Evolutionary conservation across 2,888 invertebrate genomes (phyloP), one percentile per base, ranked within the genome.

Genomic region (Cheiracanthium punctorium): DNA sequence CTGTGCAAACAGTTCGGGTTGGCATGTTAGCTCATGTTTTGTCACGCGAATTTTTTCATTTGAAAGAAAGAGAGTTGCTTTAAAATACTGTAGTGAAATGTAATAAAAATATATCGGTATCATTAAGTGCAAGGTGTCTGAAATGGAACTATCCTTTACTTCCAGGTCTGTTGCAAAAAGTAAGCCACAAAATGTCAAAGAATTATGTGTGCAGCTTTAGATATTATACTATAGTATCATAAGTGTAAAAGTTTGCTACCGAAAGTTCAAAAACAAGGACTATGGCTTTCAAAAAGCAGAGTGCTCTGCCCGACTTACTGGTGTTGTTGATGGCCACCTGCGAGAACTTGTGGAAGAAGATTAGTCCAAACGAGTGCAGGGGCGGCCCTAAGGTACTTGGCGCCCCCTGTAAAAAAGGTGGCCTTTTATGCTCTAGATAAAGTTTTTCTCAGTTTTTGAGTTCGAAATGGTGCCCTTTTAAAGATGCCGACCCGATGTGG

Each of bases 171-270:
- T 17, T 48, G 43, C 43, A 48, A 48, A 48, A 48, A 48, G 17
- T 48, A 5, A 37, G 37, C 5, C 5, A 37, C 37, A 37, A 12
- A 37, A 37, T 37, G 37, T 37, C 43, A 48, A 7, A 7, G 14
- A 48, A 48, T 48, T 17, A 48, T 17, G 43, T 48, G 43, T 17
- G 14, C 43, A 69, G 32, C 32, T 30, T 69, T 69, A 69, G 0
- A 14, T 69, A 69, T 14, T 69, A 17, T n/a, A n/a, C 4, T 69
- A 1, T 69, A 17, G 32, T 69, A 69, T 69, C 69, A 32, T 69
- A 33, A 32, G 69, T 37, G 37, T 10, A 10, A 37, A 37, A 10
- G 37, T 37, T 37, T 37, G 37, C 7, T 37, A 37, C 37, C 10
- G 37, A 37, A 37, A 37, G 37, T 37, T 37, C 4, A 37, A 37